Evolutionary conservation across 2,113 vertebrate genomes (phyloP).

Genomic region (Hymenochirus boettgeri): DNA sequence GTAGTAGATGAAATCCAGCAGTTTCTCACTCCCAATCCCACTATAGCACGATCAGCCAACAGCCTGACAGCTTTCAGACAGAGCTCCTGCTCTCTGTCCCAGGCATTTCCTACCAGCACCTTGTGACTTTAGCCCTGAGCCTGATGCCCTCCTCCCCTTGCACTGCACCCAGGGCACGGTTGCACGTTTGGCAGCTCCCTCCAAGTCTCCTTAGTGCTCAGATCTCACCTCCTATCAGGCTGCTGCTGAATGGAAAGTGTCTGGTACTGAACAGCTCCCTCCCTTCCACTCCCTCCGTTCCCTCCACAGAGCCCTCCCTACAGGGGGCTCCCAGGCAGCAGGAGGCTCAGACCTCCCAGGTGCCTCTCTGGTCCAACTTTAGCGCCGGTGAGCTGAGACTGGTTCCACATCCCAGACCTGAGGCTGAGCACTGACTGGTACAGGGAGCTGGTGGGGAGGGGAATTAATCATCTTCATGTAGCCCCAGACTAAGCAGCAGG

Average conservation of each 20-base stretch:
- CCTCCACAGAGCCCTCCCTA: conserved; percentile 20
- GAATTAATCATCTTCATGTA: too few species aligned
- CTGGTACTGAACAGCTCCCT: conserved; percentile 16
- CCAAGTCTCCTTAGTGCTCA: not conserved
- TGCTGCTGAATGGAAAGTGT: conserved; percentile 24
- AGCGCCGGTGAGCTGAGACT: too few species aligned
- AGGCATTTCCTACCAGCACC: conserved; percentile 98
- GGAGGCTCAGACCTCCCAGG: too few species aligned
- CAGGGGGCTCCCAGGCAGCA: not conserved
- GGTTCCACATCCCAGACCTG: too few species aligned
- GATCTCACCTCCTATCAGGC: conserved; percentile 14
- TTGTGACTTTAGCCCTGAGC: conserved; percentile 65
- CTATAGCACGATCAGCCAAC: conserved; percentile 89
- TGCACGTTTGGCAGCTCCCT: not conserved
- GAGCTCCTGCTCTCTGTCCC: conserved; percentile 95
- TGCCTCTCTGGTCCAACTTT: too few species aligned
- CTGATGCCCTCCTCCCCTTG: conserved; percentile 18
- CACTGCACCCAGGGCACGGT: not conserved
- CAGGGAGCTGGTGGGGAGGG: too few species aligned
- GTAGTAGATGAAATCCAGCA: conserved; percentile 92
- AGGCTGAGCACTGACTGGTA: too few species aligned
- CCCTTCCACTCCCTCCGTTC: too few species aligned
- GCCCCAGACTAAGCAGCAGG: too few species aligned
- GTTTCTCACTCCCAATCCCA: conserved; percentile 88
- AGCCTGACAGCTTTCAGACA: conserved; percentile 95